A percentile compares a stretch with the other conserved stretches of the same genome.
Evolutionary conservation across 2,888 invertebrate genomes (phyloP).

Genomic region (Linhomoeus sp.): DNA sequence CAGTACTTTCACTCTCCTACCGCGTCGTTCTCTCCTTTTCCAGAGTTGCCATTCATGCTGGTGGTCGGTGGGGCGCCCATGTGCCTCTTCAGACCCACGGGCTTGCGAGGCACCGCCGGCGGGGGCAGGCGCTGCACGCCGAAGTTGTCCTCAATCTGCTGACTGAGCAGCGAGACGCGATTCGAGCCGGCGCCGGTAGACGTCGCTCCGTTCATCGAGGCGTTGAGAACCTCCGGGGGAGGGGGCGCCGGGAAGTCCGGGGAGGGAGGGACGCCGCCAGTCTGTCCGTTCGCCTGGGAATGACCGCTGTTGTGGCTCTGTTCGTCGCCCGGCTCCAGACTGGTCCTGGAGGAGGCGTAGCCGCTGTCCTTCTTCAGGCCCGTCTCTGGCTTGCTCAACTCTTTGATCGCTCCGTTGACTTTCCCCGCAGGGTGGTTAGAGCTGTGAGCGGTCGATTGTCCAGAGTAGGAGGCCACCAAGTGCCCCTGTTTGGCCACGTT

Average conservation of each 20-base stretch:
- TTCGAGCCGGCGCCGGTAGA: slow-evolving; percentile 6
- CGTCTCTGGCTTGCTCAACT: no score
- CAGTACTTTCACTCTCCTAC: no score
- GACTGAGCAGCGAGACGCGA: slow-evolving; percentile 21
- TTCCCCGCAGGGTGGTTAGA: not conserved
- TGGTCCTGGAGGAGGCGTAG: slow-evolving; percentile 26
- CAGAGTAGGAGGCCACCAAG: no score
- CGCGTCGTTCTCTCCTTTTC: not conserved
- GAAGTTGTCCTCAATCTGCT: slow-evolving; percentile 22
- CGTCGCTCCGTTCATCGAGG: slow-evolving; percentile 6
- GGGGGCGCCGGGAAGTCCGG: slow-evolving; percentile 5
- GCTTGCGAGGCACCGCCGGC: slow-evolving; percentile 3
- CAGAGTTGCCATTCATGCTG: not conserved
- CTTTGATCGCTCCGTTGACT: not conserved
- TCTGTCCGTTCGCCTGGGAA: not conserved
- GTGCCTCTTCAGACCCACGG: not conserved
- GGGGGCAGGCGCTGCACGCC: slow-evolving; percentile 3
- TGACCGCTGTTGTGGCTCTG: not conserved
- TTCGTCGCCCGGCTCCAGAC: slow-evolving; percentile 20
- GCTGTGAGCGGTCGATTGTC: not conserved
- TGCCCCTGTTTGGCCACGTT: slow-evolving; percentile 11
- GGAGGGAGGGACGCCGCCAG: not conserved
- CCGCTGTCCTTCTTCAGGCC: slow-evolving; percentile 9
- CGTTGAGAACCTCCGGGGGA: slow-evolving; percentile 8
- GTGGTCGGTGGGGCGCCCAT: not conserved